Conservation (phyloP, 2,797 vertebrate species). For the Orestias chungarensis region DNA sequence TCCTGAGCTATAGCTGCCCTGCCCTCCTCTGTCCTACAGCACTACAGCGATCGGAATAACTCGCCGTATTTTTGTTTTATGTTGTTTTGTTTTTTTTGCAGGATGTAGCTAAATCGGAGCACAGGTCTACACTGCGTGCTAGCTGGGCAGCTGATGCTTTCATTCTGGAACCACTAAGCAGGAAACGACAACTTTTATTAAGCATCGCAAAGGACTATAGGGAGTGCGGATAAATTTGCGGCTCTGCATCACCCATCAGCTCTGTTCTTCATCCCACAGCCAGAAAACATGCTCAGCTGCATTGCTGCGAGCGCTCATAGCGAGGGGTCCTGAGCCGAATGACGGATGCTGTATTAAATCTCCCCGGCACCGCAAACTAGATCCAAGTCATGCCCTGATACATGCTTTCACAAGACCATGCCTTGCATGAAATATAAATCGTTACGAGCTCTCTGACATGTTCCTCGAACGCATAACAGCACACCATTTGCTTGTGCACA, state of each 20-base stretch:
- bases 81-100: slow-evolving; percentile 52
- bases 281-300: slow-evolving; percentile 61
- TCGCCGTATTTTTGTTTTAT: slow-evolving; percentile 54
- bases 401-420: slow-evolving; percentile 34
- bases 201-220: slow-evolving; percentile 70
- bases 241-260: slow-evolving; percentile 70
- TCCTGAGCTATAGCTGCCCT: slow-evolving; percentile 76
- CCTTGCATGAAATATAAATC: slow-evolving; percentile 36
- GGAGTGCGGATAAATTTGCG: slow-evolving; percentile 64
- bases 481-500: slow-evolving; percentile 53
- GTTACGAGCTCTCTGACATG: slow-evolving; percentile 34
- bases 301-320: slow-evolving; percentile 44
- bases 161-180: slow-evolving; percentile 70
- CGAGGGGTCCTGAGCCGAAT: slow-evolving; percentile 38
- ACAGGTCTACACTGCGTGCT: slow-evolving; percentile 84
- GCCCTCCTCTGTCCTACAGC: slow-evolving; percentile 59
- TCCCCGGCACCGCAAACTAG: slow-evolving; percentile 23
- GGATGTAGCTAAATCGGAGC: slow-evolving; percentile 66
- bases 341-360: slow-evolving; percentile 40
- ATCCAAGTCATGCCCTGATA: slow-evolving; percentile 27
- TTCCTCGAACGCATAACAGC: slow-evolving; percentile 78
- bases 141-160: slow-evolving; percentile 81
- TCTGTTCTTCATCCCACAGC: slow-evolving; percentile 52
- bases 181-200: slow-evolving; percentile 83
- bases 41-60: slow-evolving; percentile 49